A percentile compares a stretch with the other conserved stretches of the same genome.
Conservation (phyloP, 2,113 vertebrate species). For the Atractosteus spatula region DNA sequence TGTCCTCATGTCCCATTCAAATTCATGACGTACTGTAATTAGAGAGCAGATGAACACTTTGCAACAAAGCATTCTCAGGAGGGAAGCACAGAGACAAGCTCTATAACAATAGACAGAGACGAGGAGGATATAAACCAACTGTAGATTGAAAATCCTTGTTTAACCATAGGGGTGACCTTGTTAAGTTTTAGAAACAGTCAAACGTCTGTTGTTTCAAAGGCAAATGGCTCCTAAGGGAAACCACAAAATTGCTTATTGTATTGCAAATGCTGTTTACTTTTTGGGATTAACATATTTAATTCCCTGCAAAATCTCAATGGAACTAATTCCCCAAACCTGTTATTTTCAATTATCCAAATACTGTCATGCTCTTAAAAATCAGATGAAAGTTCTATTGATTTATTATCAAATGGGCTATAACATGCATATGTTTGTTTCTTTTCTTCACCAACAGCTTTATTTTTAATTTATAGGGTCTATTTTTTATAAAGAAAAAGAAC, state of each 20-base stretch:
- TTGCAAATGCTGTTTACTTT: constrained; percentile 80
- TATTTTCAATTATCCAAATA: constrained; percentile 79
- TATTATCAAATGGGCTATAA: constrained; percentile 18
- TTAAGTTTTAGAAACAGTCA: constrained; percentile 60
- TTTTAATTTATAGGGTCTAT: too few species aligned
- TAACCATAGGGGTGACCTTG: constrained; percentile 66
- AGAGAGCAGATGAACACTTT: constrained; percentile 72
- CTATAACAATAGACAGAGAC: constrained; percentile 63
- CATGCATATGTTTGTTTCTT: neutral
- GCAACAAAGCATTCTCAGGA: constrained; percentile 57
- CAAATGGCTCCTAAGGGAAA: constrained; percentile 75
- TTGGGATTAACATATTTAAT: constrained; percentile 83
- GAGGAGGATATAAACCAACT: constrained; percentile 66
- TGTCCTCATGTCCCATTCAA: constrained; percentile 61
- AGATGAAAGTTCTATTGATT: constrained; percentile 36
- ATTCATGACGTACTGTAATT: constrained; percentile 65
- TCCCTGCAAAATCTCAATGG: constrained; percentile 74
- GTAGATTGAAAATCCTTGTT: constrained; percentile 39
- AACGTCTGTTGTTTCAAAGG: constrained; percentile 69
- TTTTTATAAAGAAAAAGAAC: too few species aligned
- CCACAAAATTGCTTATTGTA: constrained; percentile 81
- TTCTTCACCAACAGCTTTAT: too few species aligned
- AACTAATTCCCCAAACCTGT: constrained; percentile 68
- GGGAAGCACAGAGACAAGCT: constrained; percentile 53
- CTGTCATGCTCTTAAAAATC: constrained; percentile 64